A percentile compares a stretch with the other conserved stretches of the same genome.
Conservation (phyloP, 1,140 invertebrate species). For the Agrilus planipennis region DNA sequence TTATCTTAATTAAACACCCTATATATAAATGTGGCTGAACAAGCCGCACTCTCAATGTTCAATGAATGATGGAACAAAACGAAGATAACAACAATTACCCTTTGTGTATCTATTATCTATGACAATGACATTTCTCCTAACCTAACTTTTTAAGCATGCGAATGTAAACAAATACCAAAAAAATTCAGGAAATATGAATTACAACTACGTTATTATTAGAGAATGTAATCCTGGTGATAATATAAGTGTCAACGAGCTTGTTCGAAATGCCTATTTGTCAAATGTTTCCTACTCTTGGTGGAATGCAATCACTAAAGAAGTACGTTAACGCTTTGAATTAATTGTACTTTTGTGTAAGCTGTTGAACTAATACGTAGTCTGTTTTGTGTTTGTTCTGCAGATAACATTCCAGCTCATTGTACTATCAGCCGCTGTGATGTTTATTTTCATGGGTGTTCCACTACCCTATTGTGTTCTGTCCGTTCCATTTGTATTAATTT, state of each 20-base stretch:
- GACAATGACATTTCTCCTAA: no score
- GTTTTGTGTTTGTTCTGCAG: constrained; percentile 18
- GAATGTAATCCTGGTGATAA: constrained; percentile 20
- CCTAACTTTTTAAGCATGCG: no score
- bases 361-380: no score
- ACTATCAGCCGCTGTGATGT: constrained; percentile 22
- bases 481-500: constrained; percentile 21
- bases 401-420: constrained; percentile 26
- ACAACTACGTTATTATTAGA: constrained; percentile 24
- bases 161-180: no score
- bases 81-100: no score
- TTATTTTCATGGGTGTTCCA: constrained; percentile 27
- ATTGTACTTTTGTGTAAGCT: no score
- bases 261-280: constrained; percentile 24
- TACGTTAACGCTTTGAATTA: constrained; percentile 9
- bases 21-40: no score
- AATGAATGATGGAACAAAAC: no score
- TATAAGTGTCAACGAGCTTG: constrained; percentile 21
- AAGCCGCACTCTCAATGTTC: no score
- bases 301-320: constrained; percentile 24
- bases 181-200: no score
- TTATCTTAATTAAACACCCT: no score
- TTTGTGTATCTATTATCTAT: no score
- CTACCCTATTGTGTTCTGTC: constrained; percentile 21
- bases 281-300: constrained; percentile 21